Evolutionary conservation across 2,888 invertebrate species (phyloP).

Genomic region (Esperia sulphurella): DNA sequence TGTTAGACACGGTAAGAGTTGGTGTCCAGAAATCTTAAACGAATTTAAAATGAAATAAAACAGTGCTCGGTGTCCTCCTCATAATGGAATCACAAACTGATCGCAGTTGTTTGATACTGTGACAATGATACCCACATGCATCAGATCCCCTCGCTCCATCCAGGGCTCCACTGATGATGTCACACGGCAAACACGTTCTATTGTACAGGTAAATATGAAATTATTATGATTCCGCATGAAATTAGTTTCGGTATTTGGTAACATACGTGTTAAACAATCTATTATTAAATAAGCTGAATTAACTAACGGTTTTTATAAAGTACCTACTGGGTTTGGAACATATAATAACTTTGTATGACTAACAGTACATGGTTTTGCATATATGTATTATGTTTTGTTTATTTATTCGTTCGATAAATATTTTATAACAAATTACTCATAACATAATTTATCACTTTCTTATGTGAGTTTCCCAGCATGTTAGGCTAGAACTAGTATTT

Average conservation of each 20-base stretch:
- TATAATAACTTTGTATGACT: too few species aligned
- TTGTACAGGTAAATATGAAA: slow-evolving; percentile 80
- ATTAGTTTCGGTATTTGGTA: too few species aligned
- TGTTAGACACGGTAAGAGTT: background rate
- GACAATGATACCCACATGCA: slow-evolving; percentile 84
- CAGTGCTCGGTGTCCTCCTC: background rate
- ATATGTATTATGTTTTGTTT: too few species aligned
- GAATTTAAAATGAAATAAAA: background rate
- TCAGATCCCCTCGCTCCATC: slow-evolving; percentile 83
- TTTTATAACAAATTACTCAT: too few species aligned
- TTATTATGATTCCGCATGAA: too few species aligned
- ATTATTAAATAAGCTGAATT: too few species aligned
- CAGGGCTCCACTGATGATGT: slow-evolving; percentile 90
- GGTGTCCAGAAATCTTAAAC: slow-evolving; percentile 19
- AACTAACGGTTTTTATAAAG: too few species aligned
- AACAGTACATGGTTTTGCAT: too few species aligned
- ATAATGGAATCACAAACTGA: slow-evolving; percentile 11
- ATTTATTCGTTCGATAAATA: too few species aligned
- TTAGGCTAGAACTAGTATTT: slow-evolving; percentile 13
- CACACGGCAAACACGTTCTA: slow-evolving; percentile 83
- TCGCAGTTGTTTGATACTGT: slow-evolving; percentile 19
- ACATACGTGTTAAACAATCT: too few species aligned
- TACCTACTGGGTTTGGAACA: too few species aligned
- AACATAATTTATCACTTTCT: too few species aligned
- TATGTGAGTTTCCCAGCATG: background rate